Evolutionary conservation across 2,888 invertebrate genomes (phyloP).

Genomic region (Amphipoea lucens): DNA sequence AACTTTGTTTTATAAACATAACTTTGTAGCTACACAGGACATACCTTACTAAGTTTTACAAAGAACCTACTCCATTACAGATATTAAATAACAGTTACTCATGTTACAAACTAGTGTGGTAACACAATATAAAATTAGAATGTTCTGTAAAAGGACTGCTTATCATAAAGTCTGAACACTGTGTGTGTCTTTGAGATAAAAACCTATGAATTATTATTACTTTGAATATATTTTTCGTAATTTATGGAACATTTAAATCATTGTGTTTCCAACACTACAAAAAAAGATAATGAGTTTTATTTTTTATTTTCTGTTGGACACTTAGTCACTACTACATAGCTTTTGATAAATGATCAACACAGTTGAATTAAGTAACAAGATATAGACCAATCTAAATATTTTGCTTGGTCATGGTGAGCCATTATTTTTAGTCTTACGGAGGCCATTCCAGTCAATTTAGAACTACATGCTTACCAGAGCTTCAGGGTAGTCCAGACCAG

Average conservation of each 20-base stretch:
- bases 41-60: background rate
- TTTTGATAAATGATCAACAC: constrained; percentile 18
- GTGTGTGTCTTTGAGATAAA: background rate
- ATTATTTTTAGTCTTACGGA: background rate
- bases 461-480: constrained; percentile 89
- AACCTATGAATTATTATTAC: background rate
- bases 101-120: constrained; percentile 36
- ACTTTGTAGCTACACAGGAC: background rate
- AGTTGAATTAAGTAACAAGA: constrained; percentile 13
- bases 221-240: background rate
- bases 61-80: constrained; percentile 35
- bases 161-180: background rate
- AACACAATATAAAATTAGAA: constrained; percentile 26
- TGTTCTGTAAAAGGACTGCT: background rate
- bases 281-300: constrained; percentile 21
- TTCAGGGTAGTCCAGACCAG: constrained; percentile 92
- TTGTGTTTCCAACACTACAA: background rate
- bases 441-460: background rate
- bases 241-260: constrained; percentile 4
- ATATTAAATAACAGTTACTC: constrained; percentile 39
- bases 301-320: constrained; percentile 35
- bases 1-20: background rate
- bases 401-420: constrained; percentile 35
- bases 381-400: constrained; percentile 23
- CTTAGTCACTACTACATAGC: constrained; percentile 17